Percentiles rank a stretch among this genome's conserved stretches.
Conservation (phyloP, 1,140 invertebrate genomes). For the Potamilus streckersoni region DNA sequence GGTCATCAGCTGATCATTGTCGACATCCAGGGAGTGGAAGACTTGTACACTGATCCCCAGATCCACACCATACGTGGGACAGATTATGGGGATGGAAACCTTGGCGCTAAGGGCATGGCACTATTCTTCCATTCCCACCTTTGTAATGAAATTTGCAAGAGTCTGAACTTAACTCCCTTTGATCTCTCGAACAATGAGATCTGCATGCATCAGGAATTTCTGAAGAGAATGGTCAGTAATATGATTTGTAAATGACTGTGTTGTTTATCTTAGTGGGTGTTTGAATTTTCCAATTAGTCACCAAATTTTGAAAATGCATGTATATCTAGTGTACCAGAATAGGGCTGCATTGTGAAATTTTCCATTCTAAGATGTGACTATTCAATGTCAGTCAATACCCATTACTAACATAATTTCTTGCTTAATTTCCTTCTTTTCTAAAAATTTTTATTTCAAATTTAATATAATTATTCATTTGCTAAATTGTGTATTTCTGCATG, state of each 20-base stretch:
- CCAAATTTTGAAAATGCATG: no score
- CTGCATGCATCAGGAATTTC: slow-evolving; percentile 43
- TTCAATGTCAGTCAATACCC: no score
- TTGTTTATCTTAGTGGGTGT: no score
- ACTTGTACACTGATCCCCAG: slow-evolving; percentile 76
- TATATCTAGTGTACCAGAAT: no score
- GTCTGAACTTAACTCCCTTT: slow-evolving; percentile 71
- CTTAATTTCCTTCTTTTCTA: no score
- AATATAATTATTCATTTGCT: no score
- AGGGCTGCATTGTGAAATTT: no score
- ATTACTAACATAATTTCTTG: no score
- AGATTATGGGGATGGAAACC: slow-evolving; percentile 74
- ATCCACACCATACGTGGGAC: slow-evolving; percentile 72
- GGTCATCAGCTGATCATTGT: slow-evolving; percentile 75
- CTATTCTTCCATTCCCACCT: slow-evolving; percentile 75
- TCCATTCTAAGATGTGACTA: no score
- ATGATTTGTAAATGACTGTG: background rate
- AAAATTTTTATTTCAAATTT: no score
- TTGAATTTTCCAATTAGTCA: no score
- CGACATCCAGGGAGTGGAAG: slow-evolving; percentile 76
- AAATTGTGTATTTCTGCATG: no score
- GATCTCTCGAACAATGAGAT: slow-evolving; percentile 70
- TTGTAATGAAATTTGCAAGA: slow-evolving; percentile 73
- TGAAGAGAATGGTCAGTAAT: slow-evolving; percentile 50
- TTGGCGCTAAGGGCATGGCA: slow-evolving; percentile 74